Evolutionary conservation across 2,888 invertebrate genomes (phyloP).

Genomic region (Aspidiotus destructor): DNA sequence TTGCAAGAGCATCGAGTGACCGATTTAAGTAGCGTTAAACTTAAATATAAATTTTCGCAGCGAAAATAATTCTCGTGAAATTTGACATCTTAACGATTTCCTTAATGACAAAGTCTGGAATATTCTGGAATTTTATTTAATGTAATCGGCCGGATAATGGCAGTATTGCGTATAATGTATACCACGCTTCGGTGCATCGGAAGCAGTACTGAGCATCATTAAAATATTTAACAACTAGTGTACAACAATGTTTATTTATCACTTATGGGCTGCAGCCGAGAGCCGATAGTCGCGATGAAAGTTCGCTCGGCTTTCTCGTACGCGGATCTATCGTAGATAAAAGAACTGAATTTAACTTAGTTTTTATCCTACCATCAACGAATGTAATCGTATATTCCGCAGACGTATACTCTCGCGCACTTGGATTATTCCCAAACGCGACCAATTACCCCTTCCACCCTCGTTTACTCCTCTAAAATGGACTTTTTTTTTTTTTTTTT

Average conservation of each 20-base stretch:
- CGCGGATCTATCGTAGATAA: too few species aligned
- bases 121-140: constrained; percentile 31
- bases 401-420: background rate
- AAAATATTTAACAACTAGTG: constrained; percentile 17
- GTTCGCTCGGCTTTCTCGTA: background rate
- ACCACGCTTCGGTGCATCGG: constrained; percentile 28
- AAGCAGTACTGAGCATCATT: constrained; percentile 28
- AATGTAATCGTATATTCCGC: background rate
- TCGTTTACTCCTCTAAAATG: too few species aligned
- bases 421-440: constrained; percentile 2
- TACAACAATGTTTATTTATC: background rate
- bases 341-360: background rate
- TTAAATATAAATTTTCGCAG: constrained; percentile 28
- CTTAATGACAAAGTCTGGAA: constrained; percentile 29
- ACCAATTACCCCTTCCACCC: background rate
- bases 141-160: constrained; percentile 29
- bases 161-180: constrained; percentile 19
- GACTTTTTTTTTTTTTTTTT: too few species aligned
- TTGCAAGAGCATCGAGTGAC: constrained; percentile 26
- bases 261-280: background rate
- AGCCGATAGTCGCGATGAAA: background rate
- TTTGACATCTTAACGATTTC: constrained; percentile 32
- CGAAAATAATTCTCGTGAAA: constrained; percentile 23
- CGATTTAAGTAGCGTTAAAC: constrained; percentile 32
- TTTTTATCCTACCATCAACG: background rate